Percentiles rank a stretch among this genome's conserved stretches.
phyloP scores from a whole-genome alignment of 2,113 vertebrate genomes.

The Hucho hucho region DNA sequence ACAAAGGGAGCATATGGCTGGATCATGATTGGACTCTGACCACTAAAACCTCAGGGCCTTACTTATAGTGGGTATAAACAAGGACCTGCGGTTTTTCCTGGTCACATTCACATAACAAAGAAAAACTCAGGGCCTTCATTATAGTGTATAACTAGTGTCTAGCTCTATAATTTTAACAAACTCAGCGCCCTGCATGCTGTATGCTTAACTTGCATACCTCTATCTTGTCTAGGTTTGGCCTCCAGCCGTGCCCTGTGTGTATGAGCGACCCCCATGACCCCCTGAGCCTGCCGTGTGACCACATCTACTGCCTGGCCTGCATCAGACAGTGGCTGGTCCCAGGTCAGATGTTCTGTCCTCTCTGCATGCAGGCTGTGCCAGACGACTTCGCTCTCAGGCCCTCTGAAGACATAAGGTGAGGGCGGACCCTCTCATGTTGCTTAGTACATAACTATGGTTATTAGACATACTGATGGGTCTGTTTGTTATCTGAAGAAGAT shows the following conservation, averaged over 20 bases:
- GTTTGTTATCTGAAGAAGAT: neutral
- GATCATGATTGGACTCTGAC: neutral
- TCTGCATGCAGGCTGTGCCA: slow-evolving; percentile 61
- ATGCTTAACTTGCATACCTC: too few species aligned
- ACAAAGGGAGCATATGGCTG: neutral
- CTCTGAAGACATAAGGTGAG: slow-evolving; percentile 77
- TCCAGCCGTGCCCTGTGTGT: slow-evolving; percentile 76
- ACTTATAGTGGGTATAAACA: too few species aligned
- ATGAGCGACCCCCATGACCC: slow-evolving; percentile 79
- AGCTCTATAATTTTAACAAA: too few species aligned
- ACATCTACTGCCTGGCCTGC: slow-evolving; percentile 82
- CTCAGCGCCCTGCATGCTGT: too few species aligned
- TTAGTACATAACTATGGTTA: neutral
- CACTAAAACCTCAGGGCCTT: too few species aligned
- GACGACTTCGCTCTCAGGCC: slow-evolving; percentile 62
- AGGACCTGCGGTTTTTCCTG: too few species aligned
- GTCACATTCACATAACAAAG: too few species aligned
- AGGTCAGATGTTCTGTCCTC: slow-evolving; percentile 81
- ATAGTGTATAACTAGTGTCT: too few species aligned
- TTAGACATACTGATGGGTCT: neutral
- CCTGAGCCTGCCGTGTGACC: slow-evolving; percentile 79
- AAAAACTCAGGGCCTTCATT: too few species aligned
- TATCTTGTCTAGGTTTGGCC: slow-evolving; percentile 67
- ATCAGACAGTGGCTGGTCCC: slow-evolving; percentile 71
- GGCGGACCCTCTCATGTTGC: neutral